These are phyloP conservation scores for Cyprinodon variegatus DNA, from an alignment of 2,113 vertebrate genomes.

Conservation along the genomic window DNA sequence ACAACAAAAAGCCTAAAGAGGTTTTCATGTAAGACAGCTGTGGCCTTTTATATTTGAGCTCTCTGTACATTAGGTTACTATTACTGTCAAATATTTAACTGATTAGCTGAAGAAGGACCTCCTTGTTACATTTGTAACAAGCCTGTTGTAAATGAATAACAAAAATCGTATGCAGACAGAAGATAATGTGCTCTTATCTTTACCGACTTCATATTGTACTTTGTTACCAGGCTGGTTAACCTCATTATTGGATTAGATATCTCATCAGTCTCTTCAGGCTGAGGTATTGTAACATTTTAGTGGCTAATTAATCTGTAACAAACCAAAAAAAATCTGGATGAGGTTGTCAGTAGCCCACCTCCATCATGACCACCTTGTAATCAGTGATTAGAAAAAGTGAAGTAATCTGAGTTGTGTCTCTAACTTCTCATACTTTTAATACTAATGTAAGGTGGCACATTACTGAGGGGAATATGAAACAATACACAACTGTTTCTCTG, in stretches of 20 bases:
- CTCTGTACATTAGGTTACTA: no score
- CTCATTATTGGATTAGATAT: neutral
- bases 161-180: slow-evolving; percentile 3
- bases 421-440: no score
- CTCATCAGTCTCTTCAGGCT: neutral
- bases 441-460: no score
- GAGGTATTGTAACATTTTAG: neutral
- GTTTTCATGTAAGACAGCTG: neutral
- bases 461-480: no score
- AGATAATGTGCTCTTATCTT: slow-evolving; percentile 32
- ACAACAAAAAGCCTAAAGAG: neutral
- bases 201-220: slow-evolving; percentile 9
- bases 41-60: neutral
- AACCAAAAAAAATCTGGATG: neutral
- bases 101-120: neutral
- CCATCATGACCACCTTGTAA: slow-evolving; percentile 1
- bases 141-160: neutral
- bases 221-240: neutral
- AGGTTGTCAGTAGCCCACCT: neutral
- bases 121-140: neutral
- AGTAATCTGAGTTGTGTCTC: neutral
- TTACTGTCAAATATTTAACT: no score
- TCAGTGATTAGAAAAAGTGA: neutral
- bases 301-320: slow-evolving; percentile 7
- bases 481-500: no score